Evolutionary conservation across 2,113 vertebrate species (phyloP).

Genomic region (Monopterus albus): DNA sequence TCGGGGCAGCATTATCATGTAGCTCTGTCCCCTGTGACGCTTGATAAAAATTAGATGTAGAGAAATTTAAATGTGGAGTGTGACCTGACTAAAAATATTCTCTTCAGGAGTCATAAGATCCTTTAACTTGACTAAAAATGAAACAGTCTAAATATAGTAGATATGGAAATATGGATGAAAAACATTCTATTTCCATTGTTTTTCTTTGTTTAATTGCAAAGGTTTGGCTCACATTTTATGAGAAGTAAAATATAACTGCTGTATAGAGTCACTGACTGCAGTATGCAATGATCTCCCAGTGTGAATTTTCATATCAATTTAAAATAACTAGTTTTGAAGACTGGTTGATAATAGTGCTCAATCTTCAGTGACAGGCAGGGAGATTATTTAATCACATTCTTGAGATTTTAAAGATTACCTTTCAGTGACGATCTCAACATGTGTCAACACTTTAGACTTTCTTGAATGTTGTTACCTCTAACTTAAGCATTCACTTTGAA

Average conservation of each 20-base stretch:
- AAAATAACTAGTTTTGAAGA: constrained; percentile 12
- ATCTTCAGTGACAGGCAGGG: not conserved
- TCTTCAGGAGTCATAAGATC: not conserved
- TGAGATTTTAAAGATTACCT: constrained; percentile 17
- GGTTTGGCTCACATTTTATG: constrained; percentile 22
- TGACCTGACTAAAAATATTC: not conserved
- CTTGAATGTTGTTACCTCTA: not conserved
- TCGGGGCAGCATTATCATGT: not conserved
- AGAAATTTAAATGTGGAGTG: constrained; percentile 17
- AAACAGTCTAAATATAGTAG: constrained; percentile 12
- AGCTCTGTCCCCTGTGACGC: constrained; percentile 31
- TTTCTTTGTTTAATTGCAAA: not conserved
- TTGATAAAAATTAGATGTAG: constrained; percentile 14
- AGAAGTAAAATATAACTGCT: not conserved
- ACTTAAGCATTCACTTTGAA: not conserved
- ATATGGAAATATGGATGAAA: not conserved
- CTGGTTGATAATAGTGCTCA: constrained; percentile 35
- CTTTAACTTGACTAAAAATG: constrained; percentile 28
- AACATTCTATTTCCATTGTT: not conserved
- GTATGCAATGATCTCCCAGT: not conserved
- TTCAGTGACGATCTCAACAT: constrained; percentile 3
- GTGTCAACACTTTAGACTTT: not conserved
- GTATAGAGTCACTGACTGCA: too few species aligned
- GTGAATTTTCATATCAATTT: not conserved
- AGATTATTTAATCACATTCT: not conserved